Conservation (phyloP, 2,113 vertebrate genomes). For the Ceyx cyanopectus region DNA sequence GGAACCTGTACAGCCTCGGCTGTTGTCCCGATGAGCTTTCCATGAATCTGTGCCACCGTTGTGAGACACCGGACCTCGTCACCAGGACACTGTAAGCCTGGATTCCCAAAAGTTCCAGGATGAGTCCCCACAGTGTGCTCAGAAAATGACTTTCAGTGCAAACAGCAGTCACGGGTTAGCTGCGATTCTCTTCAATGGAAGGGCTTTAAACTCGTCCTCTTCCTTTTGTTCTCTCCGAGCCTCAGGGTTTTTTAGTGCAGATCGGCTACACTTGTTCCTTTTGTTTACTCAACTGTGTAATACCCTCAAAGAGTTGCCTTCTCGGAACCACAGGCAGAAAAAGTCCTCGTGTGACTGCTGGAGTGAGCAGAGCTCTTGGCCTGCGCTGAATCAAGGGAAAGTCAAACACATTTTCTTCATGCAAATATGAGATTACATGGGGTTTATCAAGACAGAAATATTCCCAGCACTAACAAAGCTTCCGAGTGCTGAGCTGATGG, state of each 20-base stretch:
- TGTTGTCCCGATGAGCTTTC: background rate
- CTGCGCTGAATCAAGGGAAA: background rate
- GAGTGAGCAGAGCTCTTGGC: background rate
- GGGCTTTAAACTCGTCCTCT: background rate
- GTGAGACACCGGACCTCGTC: background rate
- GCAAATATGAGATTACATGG: background rate
- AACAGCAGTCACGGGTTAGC: background rate
- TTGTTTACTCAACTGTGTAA: slow-evolving; percentile 65
- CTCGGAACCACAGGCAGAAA: slow-evolving; percentile 11
- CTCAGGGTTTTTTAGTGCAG: slow-evolving; percentile 15
- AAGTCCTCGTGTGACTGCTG: background rate
- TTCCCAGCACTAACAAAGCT: background rate
- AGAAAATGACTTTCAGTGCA: background rate
- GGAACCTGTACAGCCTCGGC: background rate
- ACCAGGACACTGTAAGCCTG: background rate
- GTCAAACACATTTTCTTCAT: background rate
- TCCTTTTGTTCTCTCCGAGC: slow-evolving; percentile 44
- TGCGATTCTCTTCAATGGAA: slow-evolving; percentile 5
- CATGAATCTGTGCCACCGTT: background rate
- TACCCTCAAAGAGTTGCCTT: slow-evolving; percentile 31
- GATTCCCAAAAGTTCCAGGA: background rate
- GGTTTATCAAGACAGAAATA: background rate
- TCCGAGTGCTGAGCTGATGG: background rate
- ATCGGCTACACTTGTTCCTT: slow-evolving; percentile 26
- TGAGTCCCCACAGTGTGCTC: background rate